A percentile compares a stretch with the other conserved stretches of the same genome.
Evolutionary conservation across 2,113 vertebrate genomes (phyloP).

Genomic region (Garra rufa): DNA sequence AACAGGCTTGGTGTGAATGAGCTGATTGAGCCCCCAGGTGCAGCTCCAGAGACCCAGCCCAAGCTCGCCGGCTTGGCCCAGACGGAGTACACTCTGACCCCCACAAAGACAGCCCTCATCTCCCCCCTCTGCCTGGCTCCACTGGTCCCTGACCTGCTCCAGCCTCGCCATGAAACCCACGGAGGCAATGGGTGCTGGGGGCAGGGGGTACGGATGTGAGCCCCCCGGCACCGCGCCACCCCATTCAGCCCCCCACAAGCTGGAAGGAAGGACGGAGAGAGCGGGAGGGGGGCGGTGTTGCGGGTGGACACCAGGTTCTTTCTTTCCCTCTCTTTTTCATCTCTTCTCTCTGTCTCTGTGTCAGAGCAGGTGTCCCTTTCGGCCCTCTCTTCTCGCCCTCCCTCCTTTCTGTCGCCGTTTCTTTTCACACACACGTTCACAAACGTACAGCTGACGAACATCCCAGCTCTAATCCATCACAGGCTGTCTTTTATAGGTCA

Average conservation of each 20-base stretch:
- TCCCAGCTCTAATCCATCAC: conserved; percentile 59
- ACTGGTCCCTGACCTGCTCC: conserved; percentile 72
- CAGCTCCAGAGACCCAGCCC: conserved; percentile 66
- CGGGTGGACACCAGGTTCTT: conserved; percentile 78
- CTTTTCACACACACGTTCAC: conserved; percentile 54
- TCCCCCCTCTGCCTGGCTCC: conserved; percentile 68
- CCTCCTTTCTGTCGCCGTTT: conserved; percentile 57
- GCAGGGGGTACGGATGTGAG: conserved; percentile 73
- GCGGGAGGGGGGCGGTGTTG: conserved; percentile 34
- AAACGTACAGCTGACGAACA: conserved; percentile 58
- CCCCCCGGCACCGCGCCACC: conserved; percentile 67
- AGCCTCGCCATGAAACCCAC: conserved; percentile 73
- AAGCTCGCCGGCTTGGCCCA: conserved; percentile 72
- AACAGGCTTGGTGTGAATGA: conserved; percentile 72
- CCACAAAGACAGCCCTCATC: conserved; percentile 79
- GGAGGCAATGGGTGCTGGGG: conserved; percentile 62
- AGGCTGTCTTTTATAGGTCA: conserved; percentile 57
- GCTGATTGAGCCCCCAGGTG: conserved; percentile 78
- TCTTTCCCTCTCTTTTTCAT: conserved; percentile 72
- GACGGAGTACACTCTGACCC: conserved; percentile 71
- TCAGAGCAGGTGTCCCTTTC: conserved; percentile 61
- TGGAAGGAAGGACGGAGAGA: conserved; percentile 59
- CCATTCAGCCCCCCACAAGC: conserved; percentile 72
- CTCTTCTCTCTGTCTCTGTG: conserved; percentile 55
- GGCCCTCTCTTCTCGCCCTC: conserved; percentile 49